A percentile compares a stretch with the other conserved stretches of the same genome.
Conservation (phyloP, 2,113 vertebrate species). For the Piaya cayana region DNA sequence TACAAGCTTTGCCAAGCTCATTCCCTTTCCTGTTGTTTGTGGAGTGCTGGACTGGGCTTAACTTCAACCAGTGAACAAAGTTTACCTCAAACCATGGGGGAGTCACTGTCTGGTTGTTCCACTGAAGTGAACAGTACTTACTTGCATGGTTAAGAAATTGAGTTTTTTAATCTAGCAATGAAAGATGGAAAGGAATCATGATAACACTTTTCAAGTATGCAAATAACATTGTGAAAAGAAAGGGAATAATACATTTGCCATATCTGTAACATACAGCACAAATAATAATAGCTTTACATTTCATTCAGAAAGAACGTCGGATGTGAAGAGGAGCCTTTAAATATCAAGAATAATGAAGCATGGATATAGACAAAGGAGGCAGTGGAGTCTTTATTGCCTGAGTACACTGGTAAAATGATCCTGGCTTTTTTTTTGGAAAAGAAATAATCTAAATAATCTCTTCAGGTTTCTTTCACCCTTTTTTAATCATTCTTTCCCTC, state of each 20-base stretch:
- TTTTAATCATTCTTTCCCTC: not conserved
- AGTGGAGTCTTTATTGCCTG: not conserved
- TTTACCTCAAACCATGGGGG: not conserved
- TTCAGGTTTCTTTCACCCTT: not conserved
- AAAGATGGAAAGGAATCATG: not conserved
- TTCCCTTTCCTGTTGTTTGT: not conserved
- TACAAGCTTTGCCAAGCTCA: not conserved
- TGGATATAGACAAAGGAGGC: not conserved
- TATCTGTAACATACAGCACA: not conserved
- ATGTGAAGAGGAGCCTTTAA: not conserved
- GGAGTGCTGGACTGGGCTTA: rapidly evolving
- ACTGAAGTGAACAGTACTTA: not conserved
- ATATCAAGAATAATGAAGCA: not conserved
- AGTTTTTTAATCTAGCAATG: not conserved
- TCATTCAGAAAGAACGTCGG: not conserved
- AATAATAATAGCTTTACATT: not conserved
- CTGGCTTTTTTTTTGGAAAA: not conserved
- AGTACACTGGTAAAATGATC: not conserved
- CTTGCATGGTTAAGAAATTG: not conserved
- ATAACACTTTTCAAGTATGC: not conserved
- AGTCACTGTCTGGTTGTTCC: not conserved
- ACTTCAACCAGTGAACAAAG: not conserved
- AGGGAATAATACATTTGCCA: not conserved
- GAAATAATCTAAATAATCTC: not conserved
- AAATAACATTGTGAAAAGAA: not conserved